Percentiles rank a stretch among this genome's conserved stretches.
Evolutionary conservation across 2,113 vertebrate species (phyloP).

Genomic region (Mugil cephalus): DNA sequence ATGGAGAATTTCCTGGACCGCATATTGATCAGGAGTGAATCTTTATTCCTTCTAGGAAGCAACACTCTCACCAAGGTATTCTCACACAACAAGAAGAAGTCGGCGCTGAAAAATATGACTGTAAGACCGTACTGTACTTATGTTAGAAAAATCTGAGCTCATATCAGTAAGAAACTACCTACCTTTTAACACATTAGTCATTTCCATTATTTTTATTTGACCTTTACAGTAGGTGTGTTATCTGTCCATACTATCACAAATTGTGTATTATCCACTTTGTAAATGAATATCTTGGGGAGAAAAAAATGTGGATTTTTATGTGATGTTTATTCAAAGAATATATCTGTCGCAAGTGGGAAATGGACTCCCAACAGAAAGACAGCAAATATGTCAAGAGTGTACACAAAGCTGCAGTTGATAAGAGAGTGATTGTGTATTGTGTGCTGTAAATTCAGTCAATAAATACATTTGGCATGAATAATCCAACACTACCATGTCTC

Average conservation of each 20-base stretch:
- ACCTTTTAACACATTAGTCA: conserved; percentile 40
- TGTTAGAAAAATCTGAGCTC: conserved; percentile 38
- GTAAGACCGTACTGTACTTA: conserved; percentile 37
- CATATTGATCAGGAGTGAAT: conserved; percentile 59
- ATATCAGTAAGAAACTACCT: conserved; percentile 46
- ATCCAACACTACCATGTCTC: conserved; percentile 32
- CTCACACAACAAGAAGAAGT: conserved; percentile 17
- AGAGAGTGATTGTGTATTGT: conserved; percentile 64
- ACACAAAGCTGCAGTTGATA: conserved; percentile 51
- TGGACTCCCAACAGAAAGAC: background rate
- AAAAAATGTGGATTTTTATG: conserved; percentile 45
- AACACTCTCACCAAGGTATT: conserved; percentile 48
- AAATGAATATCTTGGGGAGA: conserved; percentile 36
- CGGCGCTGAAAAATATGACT: conserved; percentile 12
- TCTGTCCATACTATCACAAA: conserved; percentile 37
- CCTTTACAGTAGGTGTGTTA: conserved; percentile 48
- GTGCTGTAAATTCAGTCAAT: conserved; percentile 74
- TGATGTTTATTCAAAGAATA: conserved; percentile 33
- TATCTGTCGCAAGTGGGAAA: background rate
- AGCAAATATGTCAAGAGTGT: conserved; percentile 27
- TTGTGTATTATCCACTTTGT: conserved; percentile 59
- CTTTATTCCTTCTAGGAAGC: conserved; percentile 50
- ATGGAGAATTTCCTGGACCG: conserved; percentile 42
- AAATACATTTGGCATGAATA: conserved; percentile 81
- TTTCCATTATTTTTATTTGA: conserved; percentile 46